A percentile compares a stretch with the other conserved stretches of the same genome.
These are phyloP conservation scores for Eclectus roratus DNA, from an alignment of 2,113 vertebrate genomes.

Conservation along the genomic window DNA sequence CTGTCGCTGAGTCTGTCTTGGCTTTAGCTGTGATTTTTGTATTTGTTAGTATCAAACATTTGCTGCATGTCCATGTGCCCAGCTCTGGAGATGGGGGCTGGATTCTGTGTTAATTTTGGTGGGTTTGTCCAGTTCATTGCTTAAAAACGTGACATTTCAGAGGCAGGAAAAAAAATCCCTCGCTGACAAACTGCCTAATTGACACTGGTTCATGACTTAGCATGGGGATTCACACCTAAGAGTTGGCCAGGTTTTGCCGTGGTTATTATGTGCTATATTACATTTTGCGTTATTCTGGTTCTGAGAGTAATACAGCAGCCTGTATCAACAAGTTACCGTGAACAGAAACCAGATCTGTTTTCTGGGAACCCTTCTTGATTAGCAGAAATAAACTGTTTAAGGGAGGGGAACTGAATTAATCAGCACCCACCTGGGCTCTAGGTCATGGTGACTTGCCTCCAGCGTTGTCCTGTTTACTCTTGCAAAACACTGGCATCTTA, in stretches of 20 bases:
- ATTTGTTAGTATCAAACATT: not conserved
- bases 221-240: not conserved
- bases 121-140: not conserved
- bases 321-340: not conserved
- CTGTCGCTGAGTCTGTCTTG: not conserved
- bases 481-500: not conserved
- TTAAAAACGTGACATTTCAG: not conserved
- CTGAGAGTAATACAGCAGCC: not conserved
- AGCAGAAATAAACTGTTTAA: not conserved
- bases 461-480: not conserved
- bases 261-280: not conserved
- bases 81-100: not conserved
- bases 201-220: not conserved
- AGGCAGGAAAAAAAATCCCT: not conserved
- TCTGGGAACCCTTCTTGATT: not conserved
- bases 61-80: not conserved
- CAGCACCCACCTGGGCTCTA: not conserved
- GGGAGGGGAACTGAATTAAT: not conserved
- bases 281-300: not conserved
- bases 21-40: not conserved
- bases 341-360: not conserved
- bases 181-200: not conserved
- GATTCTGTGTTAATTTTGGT: not conserved
- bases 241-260: not conserved
- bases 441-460: not conserved